Evolutionary conservation across 2,888 invertebrate species (phyloP).

Genomic region (Parthenolecanium corni): DNA sequence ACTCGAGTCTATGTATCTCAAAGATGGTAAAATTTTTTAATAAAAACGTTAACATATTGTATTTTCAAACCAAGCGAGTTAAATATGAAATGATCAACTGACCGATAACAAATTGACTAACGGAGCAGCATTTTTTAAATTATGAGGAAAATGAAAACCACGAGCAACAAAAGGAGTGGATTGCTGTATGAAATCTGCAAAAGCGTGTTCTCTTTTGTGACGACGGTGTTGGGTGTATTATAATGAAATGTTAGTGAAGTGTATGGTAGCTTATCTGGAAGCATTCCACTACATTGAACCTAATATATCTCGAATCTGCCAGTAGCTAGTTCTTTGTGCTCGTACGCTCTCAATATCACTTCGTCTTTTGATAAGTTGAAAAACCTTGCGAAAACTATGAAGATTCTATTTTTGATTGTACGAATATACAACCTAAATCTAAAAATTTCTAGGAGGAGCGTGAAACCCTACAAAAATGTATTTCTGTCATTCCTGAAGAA

Average conservation of each 20-base stretch:
- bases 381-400: neutral
- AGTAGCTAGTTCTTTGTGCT: constrained; percentile 14
- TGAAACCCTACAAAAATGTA: too few species aligned
- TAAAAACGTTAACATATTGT: too few species aligned
- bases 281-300: constrained; percentile 23
- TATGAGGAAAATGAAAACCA: neutral
- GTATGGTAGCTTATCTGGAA: constrained; percentile 24
- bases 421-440: too few species aligned
- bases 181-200: neutral
- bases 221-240: neutral
- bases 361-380: constrained; percentile 15
- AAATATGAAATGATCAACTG: constrained; percentile 17
- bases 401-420: too few species aligned
- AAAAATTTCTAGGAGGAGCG: too few species aligned
- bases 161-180: neutral
- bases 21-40: too few species aligned
- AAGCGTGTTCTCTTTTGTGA: neutral
- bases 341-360: constrained; percentile 8
- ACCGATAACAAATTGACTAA: constrained; percentile 20
- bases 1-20: too few species aligned
- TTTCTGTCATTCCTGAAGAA: too few species aligned
- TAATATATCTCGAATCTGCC: constrained; percentile 14
- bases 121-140: constrained; percentile 2
- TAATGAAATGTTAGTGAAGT: constrained; percentile 20
- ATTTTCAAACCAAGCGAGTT: neutral